phyloP scores from a whole-genome alignment of 2,797 vertebrate genomes.

The Myripristis jacobus region DNA sequence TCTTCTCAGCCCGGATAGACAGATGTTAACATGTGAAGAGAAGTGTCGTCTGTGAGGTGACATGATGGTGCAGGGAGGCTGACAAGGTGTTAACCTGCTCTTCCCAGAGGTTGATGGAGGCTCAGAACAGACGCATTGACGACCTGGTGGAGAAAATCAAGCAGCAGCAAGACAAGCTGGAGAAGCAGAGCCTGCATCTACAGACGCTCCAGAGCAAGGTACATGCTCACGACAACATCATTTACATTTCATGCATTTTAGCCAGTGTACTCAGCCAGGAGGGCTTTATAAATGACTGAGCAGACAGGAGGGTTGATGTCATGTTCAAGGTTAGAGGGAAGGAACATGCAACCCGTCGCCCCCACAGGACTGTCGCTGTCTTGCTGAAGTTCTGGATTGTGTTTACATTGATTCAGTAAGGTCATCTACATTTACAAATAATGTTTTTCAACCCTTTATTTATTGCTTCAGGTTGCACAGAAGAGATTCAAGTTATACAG shows the following conservation, averaged over 20 bases:
- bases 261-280: neutral
- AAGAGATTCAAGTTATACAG: constrained; percentile 74
- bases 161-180: constrained; percentile 93
- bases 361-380: too few relatives aligned
- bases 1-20: too few relatives aligned
- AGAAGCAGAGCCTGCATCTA: constrained; percentile 92
- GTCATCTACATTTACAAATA: too few relatives aligned
- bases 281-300: neutral
- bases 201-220: constrained; percentile 91
- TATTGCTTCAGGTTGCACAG: constrained; percentile 63
- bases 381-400: too few relatives aligned
- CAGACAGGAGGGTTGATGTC: too few relatives aligned
- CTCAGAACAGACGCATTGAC: constrained; percentile 89
- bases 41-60: neutral
- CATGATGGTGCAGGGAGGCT: constrained; percentile 4
- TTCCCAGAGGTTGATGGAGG: constrained; percentile 85
- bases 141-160: constrained; percentile 91
- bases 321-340: too few relatives aligned
- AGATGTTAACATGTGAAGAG: neutral
- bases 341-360: too few relatives aligned
- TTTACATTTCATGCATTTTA: neutral
- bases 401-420: too few relatives aligned
- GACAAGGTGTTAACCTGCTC: neutral
- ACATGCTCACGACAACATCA: constrained; percentile 4
- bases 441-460: neutral